phyloP scores from a whole-genome alignment of 2,113 vertebrate species.

The Bombycilla garrulus region DNA sequence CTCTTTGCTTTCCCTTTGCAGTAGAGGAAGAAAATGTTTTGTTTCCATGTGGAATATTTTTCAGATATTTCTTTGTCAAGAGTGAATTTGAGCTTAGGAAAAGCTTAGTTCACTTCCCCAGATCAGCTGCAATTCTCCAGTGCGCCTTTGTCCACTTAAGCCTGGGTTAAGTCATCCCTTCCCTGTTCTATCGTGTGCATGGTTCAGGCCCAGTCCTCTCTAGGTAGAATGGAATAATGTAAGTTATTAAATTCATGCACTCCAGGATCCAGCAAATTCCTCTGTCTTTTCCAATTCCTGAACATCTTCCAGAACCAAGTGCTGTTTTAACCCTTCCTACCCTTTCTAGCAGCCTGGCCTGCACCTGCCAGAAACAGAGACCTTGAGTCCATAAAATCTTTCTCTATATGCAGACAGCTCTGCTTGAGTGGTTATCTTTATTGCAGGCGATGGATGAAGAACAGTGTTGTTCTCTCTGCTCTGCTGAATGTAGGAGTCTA shows the following conservation, averaged over 20 bases:
- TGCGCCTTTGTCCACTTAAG: background rate
- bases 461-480: background rate
- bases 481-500: slow-evolving; percentile 10
- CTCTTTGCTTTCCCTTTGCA: background rate
- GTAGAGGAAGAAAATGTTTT: background rate
- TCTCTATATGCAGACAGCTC: background rate
- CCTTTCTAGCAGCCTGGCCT: background rate
- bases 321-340: slow-evolving; percentile 25
- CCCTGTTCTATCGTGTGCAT: background rate
- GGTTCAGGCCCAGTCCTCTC: background rate
- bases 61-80: background rate
- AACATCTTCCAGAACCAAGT: slow-evolving; percentile 27
- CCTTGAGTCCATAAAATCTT: background rate
- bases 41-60: background rate
- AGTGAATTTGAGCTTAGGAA: background rate
- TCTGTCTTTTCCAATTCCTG: slow-evolving; percentile 35
- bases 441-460: background rate
- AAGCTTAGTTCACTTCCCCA: slow-evolving; percentile 33
- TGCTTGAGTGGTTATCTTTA: slow-evolving; percentile 26
- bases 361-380: slow-evolving; percentile 23
- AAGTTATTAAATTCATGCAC: slow-evolving; percentile 2
- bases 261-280: slow-evolving; percentile 33
- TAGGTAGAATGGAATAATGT: background rate
- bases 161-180: background rate
- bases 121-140: background rate